phyloP scores from a whole-genome alignment of 2,888 invertebrate species.

The Trachelus iudaicus region DNA sequence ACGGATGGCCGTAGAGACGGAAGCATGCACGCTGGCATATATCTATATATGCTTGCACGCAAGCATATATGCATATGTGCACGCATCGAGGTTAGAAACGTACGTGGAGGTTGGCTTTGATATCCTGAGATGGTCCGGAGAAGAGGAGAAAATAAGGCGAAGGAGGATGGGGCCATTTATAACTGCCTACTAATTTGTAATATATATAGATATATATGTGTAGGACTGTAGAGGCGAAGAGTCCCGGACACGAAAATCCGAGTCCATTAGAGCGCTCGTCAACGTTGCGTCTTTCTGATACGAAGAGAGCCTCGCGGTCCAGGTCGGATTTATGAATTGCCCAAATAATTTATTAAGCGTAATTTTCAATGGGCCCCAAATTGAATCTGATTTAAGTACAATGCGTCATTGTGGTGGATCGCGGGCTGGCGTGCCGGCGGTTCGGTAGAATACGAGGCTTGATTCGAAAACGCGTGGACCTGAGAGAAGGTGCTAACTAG shows the following conservation, averaged over 20 bases:
- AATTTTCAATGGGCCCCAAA: conserved; percentile 66
- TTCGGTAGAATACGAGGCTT: conserved; percentile 53
- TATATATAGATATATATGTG: conserved; percentile 14
- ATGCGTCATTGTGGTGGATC: conserved; percentile 57
- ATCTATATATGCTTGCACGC: not conserved
- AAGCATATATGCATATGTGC: not conserved
- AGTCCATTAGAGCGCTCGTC: conserved; percentile 36
- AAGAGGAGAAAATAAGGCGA: conserved; percentile 40
- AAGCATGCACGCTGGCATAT: not conserved
- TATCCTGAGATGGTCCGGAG: conserved; percentile 3
- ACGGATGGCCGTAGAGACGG: conserved; percentile 13
- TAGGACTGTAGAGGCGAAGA: not conserved
- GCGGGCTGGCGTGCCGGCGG: conserved; percentile 30
- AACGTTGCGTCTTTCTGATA: conserved; percentile 18
- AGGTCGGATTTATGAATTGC: conserved; percentile 64
- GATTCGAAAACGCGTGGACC: conserved; percentile 51
- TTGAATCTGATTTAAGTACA: conserved; percentile 67
- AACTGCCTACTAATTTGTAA: conserved; percentile 61
- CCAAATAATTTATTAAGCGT: conserved; percentile 66
- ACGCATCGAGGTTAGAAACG: not conserved
- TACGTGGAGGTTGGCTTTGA: not conserved
- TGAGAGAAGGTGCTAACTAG: conserved; percentile 61
- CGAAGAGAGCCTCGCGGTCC: conserved; percentile 13
- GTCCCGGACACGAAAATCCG: conserved; percentile 14
- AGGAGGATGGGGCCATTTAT: conserved; percentile 52